These are phyloP conservation scores for Rhynchotus rufescens DNA, from an alignment of 2,797 vertebrate species.

Conservation along the genomic window DNA sequence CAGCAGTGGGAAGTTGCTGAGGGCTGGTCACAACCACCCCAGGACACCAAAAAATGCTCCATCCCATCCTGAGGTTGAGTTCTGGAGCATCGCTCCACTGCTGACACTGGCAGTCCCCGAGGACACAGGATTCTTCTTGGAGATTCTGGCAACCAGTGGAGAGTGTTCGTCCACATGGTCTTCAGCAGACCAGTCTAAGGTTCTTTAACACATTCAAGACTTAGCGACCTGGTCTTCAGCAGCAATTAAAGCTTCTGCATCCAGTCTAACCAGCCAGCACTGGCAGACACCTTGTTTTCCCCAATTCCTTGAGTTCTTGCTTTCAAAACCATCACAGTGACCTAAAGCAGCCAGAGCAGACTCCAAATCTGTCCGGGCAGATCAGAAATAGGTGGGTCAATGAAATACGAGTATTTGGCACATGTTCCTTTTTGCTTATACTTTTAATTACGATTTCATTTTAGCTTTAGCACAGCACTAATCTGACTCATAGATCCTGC, in stretches of 20 bases:
- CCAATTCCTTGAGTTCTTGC: not conserved
- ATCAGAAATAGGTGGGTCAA: not conserved
- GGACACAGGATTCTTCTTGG: not conserved
- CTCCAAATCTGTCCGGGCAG: not conserved
- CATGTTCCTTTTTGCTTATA: not conserved
- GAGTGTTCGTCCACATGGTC: no score
- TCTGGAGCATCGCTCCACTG: not conserved
- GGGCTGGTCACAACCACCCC: not conserved
- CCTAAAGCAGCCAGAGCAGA: not conserved
- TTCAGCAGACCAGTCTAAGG: not conserved
- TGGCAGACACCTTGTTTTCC: not conserved
- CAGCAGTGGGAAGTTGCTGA: not conserved
- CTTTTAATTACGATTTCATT: slow-evolving; percentile 23
- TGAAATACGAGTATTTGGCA: not conserved
- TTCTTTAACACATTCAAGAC: not conserved
- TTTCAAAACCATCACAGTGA: not conserved
- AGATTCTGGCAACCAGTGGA: not conserved
- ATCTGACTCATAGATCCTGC: not conserved
- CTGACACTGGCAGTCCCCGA: not conserved
- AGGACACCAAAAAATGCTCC: not conserved
- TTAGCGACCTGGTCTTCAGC: not conserved
- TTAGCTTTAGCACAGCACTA: not conserved
- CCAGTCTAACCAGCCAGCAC: not conserved
- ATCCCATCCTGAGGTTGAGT: not conserved
- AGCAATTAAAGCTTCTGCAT: not conserved